Base-by-base conservation (phyloP, 2,888 invertebrate species). In the Drosophila putrida region DNA sequence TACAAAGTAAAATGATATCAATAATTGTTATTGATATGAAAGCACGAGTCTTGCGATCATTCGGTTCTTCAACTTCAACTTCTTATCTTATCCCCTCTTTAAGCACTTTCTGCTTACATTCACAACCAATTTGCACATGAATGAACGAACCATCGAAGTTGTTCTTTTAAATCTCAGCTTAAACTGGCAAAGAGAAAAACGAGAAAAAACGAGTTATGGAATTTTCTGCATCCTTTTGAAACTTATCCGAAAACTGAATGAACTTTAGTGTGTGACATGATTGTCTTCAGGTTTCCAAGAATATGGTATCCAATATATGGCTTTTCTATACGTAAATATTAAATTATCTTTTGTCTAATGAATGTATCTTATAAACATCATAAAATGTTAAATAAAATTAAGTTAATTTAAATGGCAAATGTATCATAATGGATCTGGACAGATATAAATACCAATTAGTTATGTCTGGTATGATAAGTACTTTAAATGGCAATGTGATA, bases 11-110 rank as follows among this genome's bases (percentile, higher is more conserved):
- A 78, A 50, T 72, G 85, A 83, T 85, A 77, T 79, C 68, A 71
- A 79, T 84, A 69, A 81, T 79, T 79, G 86, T 79, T 88, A 88
- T 89, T 77, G 86, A 85, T 85, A 85, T 88, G 66, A 54, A 64
- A 87, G 82, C 88, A 80, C 84, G 85, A 86, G 87, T 80, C 83
- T 77, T 49, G 41, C 46, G 43, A 4, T 41, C 43, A 46, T 33
- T 25, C 9, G 33, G 15, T 9, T 10, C 20, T 11, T n/a, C 9
- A 11, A 4, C 20, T 11, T n/a, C 9, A 11, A 4, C 38, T 15
- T 10, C 11, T 36, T 50, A 11, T 36, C n/a, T n/a, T 11, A 50
- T 20, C 15, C 33, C 15, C 20, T 20, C 11, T 20, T 49, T 6
- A 11, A 35, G 33, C 33, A 49, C 15, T 33, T 33, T 15, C 11